phyloP scores from a whole-genome alignment of 2,113 vertebrate species.

The Mormoops blainvillei region DNA sequence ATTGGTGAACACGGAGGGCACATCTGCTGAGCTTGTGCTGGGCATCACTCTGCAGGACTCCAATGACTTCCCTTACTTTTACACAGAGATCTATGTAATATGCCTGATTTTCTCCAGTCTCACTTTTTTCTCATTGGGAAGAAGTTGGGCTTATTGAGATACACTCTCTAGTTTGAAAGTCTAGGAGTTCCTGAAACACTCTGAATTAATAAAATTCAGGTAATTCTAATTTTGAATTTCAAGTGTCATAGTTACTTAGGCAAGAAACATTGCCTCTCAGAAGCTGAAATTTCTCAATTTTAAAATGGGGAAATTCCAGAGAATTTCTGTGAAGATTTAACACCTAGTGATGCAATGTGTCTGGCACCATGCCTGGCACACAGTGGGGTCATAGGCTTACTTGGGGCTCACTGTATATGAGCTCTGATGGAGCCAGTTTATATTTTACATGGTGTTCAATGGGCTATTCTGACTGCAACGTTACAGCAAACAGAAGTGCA shows the following conservation, averaged over 20 bases:
- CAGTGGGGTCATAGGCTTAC: not conserved
- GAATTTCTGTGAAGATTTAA: not conserved
- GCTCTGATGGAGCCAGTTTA: not conserved
- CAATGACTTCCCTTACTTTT: not conserved
- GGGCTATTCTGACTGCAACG: not conserved
- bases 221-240: not conserved
- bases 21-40: not conserved
- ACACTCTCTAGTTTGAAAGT: not conserved
- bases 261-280: not conserved
- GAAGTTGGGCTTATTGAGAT: not conserved
- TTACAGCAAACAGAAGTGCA: not conserved
- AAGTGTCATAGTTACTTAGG: not conserved
- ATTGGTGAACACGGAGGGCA: not conserved
- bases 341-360: not conserved
- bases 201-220: not conserved
- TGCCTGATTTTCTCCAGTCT: not conserved
- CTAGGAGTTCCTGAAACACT: not conserved
- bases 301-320: not conserved
- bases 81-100: not conserved
- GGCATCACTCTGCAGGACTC: no score
- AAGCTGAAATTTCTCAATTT: not conserved
- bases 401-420: not conserved
- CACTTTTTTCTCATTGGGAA: not conserved
- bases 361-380: not conserved
- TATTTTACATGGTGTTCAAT: accelerated